A percentile compares a stretch with the other conserved stretches of the same genome.
These are phyloP conservation scores for Nomada ruficornis DNA, from an alignment of 2,888 invertebrate genomes.

Conservation along the genomic window DNA sequence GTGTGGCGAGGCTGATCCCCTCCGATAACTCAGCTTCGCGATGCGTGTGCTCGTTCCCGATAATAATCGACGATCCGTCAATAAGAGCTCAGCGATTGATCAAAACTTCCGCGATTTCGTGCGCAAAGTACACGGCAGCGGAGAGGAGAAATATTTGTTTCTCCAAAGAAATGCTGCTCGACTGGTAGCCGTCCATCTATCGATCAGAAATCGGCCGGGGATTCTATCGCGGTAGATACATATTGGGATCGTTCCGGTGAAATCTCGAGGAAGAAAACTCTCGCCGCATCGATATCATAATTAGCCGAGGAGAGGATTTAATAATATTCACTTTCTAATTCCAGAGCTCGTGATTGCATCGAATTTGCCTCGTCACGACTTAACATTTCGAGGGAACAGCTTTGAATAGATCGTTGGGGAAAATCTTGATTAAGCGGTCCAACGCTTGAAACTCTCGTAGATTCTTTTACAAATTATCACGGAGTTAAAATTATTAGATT, in stretches of 20 bases:
- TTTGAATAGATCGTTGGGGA: conserved; percentile 10
- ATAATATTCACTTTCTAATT: conserved; percentile 57
- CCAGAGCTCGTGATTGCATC: conserved; percentile 10
- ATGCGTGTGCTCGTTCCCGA: neutral
- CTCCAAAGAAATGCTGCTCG: conserved; percentile 42
- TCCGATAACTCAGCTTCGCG: conserved; percentile 8
- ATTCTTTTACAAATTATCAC: neutral
- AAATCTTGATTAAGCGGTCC: too few species aligned
- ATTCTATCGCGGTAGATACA: neutral
- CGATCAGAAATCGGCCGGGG: conserved; percentile 41
- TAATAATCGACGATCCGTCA: neutral
- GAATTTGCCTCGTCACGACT: conserved; percentile 28
- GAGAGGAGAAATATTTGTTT: conserved; percentile 31
- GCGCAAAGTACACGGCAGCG: neutral
- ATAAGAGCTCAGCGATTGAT: conserved; percentile 16
- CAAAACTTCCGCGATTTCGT: conserved; percentile 9
- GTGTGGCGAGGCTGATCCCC: conserved; percentile 41
- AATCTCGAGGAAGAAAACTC: conserved; percentile 40
- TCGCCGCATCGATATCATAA: conserved; percentile 46
- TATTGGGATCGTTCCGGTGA: conserved; percentile 35
- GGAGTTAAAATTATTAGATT: too few species aligned
- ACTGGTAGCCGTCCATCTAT: conserved; percentile 31
- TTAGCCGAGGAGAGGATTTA: conserved; percentile 36
- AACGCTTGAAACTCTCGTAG: neutral
- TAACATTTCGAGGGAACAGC: conserved; percentile 8